These are phyloP conservation scores for Pristis pectinata DNA, from an alignment of 2,797 vertebrate species.

Conservation along the genomic window DNA sequence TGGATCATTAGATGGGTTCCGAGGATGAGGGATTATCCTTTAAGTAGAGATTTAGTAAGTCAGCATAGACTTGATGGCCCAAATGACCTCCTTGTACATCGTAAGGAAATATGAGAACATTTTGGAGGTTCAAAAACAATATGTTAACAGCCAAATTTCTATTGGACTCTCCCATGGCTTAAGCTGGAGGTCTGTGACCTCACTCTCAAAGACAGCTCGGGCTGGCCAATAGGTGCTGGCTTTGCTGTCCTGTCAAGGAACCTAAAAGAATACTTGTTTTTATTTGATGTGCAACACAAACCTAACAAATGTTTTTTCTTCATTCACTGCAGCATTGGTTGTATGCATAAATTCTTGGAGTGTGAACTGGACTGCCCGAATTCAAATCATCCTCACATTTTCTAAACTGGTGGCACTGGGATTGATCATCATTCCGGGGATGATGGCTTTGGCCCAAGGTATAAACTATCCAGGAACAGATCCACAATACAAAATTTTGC, in stretches of 20 bases:
- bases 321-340: not conserved
- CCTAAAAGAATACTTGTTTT: not conserved
- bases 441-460: slow-evolving; percentile 54
- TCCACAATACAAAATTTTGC: not conserved
- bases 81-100: too few species aligned
- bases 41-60: not conserved
- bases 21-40: not conserved
- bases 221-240: not conserved
- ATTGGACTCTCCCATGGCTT: not conserved
- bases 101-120: not conserved
- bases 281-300: not conserved
- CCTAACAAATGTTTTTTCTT: not conserved
- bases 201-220: not conserved
- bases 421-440: slow-evolving; percentile 54
- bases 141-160: not conserved
- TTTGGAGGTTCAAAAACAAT: not conserved
- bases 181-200: not conserved
- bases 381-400: slow-evolving; percentile 48
- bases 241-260: not conserved
- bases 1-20: too few species aligned
- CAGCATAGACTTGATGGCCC: too few species aligned
- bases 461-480: slow-evolving; percentile 11
- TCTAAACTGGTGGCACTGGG: slow-evolving; percentile 50
- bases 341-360: slow-evolving; percentile 48
- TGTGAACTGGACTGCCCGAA: slow-evolving; percentile 52